Base-by-base conservation (phyloP, 2,797 vertebrate species). In the Spondyliosoma cantharus region DNA sequence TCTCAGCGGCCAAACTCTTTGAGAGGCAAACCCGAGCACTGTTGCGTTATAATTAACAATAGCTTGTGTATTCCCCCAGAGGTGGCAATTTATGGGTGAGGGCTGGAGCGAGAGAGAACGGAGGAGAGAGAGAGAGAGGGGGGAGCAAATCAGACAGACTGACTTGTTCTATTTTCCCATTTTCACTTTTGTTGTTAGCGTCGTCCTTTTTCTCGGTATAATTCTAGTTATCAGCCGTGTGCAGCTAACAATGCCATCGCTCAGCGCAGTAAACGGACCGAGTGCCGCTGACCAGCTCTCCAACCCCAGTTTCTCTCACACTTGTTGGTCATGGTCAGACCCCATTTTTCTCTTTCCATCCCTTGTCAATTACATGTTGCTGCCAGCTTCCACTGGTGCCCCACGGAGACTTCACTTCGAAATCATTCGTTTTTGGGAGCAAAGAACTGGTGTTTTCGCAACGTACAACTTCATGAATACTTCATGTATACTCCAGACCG, bases 1-100 rank as follows among this genome's bases (percentile, higher is more conserved):
- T 90, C 89, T 92, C 84, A 87, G 82, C 57, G 74, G 89, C 89
- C 87, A 90, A 84, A 90, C 80, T 89, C 84, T 87, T 89, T 87
- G 80, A 89, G 78, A 89, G 80, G 86, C 87, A 89, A 88, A 88
- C 78, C 84, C 76, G 71, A 80, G 88, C 79, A 58, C 70, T 49
- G 78, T 87, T 87, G 83, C 62, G 37, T 86, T 90, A 76, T 90
- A 89, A 92, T 92, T 90, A 91, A 90, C 86, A 89, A 84, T 78
- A 82, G 80, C 84, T 82, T 52, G 63, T 85, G 70, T 82, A 67
- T 86, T 86, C 77, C 88, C 86, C 84, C 52, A 85, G 88, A 90
- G 89, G 81, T 86, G 78, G 61, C 74, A 72, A 76, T 85, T 86
- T 82, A 82, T 87, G 74, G 71, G 71, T 67, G 78, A 84, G 27